Conservation (phyloP, 2,113 vertebrate genomes). For the Isichthys henryi region DNA sequence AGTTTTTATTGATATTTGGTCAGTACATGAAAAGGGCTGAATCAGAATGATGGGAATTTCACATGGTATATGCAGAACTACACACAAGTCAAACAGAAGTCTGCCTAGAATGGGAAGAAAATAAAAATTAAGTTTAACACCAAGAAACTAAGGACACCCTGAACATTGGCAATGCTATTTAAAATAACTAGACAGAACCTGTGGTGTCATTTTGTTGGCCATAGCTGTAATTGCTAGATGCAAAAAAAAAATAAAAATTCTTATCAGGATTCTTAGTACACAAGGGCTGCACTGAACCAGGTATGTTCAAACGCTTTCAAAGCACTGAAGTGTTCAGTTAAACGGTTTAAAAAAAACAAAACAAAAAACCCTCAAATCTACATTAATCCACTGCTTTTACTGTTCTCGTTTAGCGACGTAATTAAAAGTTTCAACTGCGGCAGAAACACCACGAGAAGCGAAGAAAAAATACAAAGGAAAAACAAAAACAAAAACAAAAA, state of each 20-base stretch:
- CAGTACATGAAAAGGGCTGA: constrained; percentile 99
- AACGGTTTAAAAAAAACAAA: constrained; percentile 85
- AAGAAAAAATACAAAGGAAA: constrained; percentile 58
- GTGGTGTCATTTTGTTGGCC: constrained; percentile 75
- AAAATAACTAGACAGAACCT: constrained; percentile 53
- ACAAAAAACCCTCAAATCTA: constrained; percentile 66
- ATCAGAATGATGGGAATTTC: constrained; percentile 92
- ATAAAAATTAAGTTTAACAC: constrained; percentile 71
- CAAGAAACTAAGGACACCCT: constrained; percentile 69
- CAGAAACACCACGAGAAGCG: constrained; percentile 76
- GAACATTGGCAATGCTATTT: constrained; percentile 62
- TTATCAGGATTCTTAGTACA: constrained; percentile 60
- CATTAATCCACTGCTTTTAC: constrained; percentile 68
- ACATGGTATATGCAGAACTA: constrained; percentile 89
- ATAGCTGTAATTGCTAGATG: constrained; percentile 76
- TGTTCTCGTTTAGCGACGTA: constrained; percentile 71
- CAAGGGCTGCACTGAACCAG: constrained; percentile 70
- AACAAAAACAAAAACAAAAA: constrained; percentile 66
- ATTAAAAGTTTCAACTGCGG: constrained; percentile 74
- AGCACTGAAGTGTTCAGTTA: constrained; percentile 67
- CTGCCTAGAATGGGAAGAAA: constrained; percentile 75
- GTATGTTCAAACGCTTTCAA: constrained; percentile 73
- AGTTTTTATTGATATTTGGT: constrained; percentile 99
- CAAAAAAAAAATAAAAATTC: constrained; percentile 49
- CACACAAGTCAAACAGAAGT: constrained; percentile 86